Base-by-base conservation (phyloP, 2,888 invertebrate species). In the Chloroclysta siterata region DNA sequence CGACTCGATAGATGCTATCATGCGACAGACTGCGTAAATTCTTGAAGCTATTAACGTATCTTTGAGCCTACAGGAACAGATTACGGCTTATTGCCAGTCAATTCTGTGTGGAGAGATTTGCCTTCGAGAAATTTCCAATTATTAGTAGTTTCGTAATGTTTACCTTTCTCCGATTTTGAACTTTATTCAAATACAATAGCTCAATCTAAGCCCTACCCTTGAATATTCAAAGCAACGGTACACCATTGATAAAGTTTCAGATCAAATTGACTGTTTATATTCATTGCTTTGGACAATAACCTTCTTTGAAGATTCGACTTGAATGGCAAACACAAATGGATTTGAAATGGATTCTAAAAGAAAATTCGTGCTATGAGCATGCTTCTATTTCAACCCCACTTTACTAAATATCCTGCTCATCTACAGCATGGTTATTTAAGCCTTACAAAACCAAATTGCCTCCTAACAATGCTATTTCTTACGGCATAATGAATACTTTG, bases 21-120 rank as follows among this genome's bases (percentile, higher is more conserved):
- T 70, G 71, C 75, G 79, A 81, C 81, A 80, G 79, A 80, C 78
- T 75, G 78, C 76, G 74, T 75, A 81, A 74, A 75, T 77, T 76
- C 75, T 72, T 74, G 71, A 69, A 58, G 60, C 66, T 60, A 69
- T 71, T 66, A 65, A 65, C 61, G 66, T 60, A 64, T 69, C 62
- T 68, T 50, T 57, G 53, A 22, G 53, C 47, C 59, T 58, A 60
- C 48, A 63, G 51, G 61, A 68, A 65, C 60, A 60, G 65, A 69
- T 62, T 60, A 68, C 46, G 56, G 56, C 53, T 64, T 69, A 68
- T 60, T 56, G 55, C 33, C 29, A 22, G 46, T 50, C 44, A 41
- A 65, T 66, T 63, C 52, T 63, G 53, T 62, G 46, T 39, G 14
- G 39, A 47, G 50, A 59, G 33, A 61, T 57, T 65, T 61, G 44